Conservation (phyloP, 1,140 invertebrate species). For the Drosophila burlai region DNA sequence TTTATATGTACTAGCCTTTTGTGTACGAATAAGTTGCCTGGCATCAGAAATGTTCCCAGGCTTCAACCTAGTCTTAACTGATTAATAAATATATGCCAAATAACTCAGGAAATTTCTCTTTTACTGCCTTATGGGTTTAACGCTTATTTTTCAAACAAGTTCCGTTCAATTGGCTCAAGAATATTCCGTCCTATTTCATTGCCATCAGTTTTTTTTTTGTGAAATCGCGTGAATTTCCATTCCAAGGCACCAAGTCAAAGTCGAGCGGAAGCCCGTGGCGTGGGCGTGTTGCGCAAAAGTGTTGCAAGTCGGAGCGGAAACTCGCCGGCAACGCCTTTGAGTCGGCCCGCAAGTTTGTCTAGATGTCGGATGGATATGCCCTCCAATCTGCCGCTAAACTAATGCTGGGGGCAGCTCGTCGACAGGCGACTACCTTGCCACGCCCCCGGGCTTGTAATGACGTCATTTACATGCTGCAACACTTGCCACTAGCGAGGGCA, state of each 20-base stretch:
- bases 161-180: not conserved
- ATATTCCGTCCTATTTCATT: too few species aligned
- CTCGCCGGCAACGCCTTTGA: slow-evolving; percentile 24
- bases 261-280: slow-evolving; percentile 11
- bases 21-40: not conserved
- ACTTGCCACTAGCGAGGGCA: slow-evolving; percentile 22
- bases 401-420: slow-evolving; percentile 40
- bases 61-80: not conserved
- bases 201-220: not conserved
- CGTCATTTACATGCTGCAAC: slow-evolving; percentile 69
- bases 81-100: not conserved
- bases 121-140: not conserved
- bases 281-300: slow-evolving; percentile 38
- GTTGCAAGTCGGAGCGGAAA: slow-evolving; percentile 48
- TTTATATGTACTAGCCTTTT: not conserved
- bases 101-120: not conserved
- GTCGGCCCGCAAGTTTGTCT: slow-evolving; percentile 38
- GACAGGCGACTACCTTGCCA: slow-evolving; percentile 33
- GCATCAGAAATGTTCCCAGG: not conserved
- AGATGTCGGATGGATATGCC: slow-evolving; percentile 29
- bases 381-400: slow-evolving; percentile 34
- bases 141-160: too few species aligned
- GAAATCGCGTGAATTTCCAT: slow-evolving; percentile 13
- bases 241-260: slow-evolving; percentile 26
- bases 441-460: slow-evolving; percentile 57